These are phyloP conservation scores for Verasper variegatus DNA, from an alignment of 2,113 vertebrate species.

Conservation along the genomic window DNA sequence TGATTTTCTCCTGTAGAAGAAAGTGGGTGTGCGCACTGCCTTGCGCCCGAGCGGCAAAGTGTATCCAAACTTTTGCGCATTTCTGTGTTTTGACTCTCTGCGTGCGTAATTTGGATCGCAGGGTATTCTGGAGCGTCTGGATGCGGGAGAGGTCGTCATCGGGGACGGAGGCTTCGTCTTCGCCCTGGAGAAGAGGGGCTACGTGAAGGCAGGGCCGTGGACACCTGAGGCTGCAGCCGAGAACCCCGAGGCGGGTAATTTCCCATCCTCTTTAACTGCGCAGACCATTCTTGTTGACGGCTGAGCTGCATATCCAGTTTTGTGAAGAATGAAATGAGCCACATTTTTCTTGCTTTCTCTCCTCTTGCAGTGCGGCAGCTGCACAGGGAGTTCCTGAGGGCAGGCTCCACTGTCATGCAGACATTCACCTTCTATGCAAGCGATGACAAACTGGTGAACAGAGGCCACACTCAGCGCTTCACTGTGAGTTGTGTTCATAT, in stretches of 20 bases:
- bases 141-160: conserved; percentile 91
- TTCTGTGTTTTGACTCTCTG: neutral
- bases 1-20: neutral
- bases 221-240: conserved; percentile 95
- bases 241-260: conserved; percentile 91
- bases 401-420: conserved; percentile 94
- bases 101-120: conserved; percentile 43
- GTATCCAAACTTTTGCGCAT: too few species aligned
- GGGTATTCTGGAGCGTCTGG: conserved; percentile 92
- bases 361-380: conserved; percentile 90
- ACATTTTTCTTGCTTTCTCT: neutral
- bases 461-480: conserved; percentile 90
- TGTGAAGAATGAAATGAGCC: fast-evolving
- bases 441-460: conserved; percentile 97
- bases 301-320: neutral
- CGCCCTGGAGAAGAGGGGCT: conserved; percentile 96
- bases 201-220: conserved; percentile 97
- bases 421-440: conserved; percentile 97
- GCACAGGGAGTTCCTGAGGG: conserved; percentile 95
- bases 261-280: too few species aligned
- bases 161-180: conserved; percentile 98
- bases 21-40: neutral
- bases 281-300: neutral
- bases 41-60: too few species aligned
- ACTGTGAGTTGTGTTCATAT: conserved; percentile 83